These are phyloP conservation scores for Pagrus major DNA, from an alignment of 2,113 vertebrate species.

Conservation along the genomic window DNA sequence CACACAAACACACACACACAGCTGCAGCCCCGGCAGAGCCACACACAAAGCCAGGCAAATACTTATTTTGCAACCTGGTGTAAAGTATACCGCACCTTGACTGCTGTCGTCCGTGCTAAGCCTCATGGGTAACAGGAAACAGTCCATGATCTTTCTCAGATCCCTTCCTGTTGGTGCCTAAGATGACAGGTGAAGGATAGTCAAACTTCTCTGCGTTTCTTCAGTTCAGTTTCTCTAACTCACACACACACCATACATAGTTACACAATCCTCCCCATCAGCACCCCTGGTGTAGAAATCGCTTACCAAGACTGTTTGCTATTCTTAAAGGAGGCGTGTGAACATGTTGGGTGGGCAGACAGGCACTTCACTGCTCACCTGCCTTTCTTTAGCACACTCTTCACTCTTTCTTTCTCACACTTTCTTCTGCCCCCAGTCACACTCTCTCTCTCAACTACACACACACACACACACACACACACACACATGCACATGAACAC, in stretches of 20 bases:
- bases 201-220: constrained; percentile 38
- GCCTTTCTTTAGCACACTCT: constrained; percentile 72
- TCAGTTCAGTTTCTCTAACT: constrained; percentile 21
- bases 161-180: constrained; percentile 66
- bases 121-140: constrained; percentile 65
- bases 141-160: constrained; percentile 47
- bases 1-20: constrained; percentile 57
- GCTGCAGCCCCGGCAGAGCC: constrained; percentile 37
- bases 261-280: constrained; percentile 60
- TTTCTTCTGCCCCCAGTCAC: constrained; percentile 14
- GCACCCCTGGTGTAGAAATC: constrained; percentile 56
- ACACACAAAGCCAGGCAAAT: constrained; percentile 54
- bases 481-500: constrained; percentile 47
- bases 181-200: constrained; percentile 66
- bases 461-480: constrained; percentile 37
- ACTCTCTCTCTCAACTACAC: constrained; percentile 9
- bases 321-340: constrained; percentile 75
- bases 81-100: constrained; percentile 65
- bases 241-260: constrained; percentile 13
- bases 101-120: constrained; percentile 44
- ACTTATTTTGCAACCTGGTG: constrained; percentile 60
- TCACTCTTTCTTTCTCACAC: constrained; percentile 67
- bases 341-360: constrained; percentile 77
- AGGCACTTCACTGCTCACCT: constrained; percentile 71
- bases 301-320: constrained; percentile 71